phyloP scores from a whole-genome alignment of 2,888 invertebrate species.

The Hypercompe scribonia region DNA sequence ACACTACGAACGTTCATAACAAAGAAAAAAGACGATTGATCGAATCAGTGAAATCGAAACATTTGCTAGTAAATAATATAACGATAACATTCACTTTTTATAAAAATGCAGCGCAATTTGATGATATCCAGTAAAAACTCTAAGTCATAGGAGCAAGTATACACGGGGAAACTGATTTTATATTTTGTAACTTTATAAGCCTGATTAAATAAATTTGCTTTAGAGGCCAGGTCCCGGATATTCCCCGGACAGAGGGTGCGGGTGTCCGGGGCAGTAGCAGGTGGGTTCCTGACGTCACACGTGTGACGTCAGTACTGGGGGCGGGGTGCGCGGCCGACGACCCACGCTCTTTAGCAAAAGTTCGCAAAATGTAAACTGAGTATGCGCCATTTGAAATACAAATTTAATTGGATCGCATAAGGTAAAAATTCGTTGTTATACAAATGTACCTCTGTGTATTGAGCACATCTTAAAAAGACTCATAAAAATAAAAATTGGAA shows the following conservation, averaged over 20 bases:
- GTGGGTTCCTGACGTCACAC: conserved; percentile 76
- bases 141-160: conserved; percentile 34
- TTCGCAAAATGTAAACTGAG: conserved; percentile 46
- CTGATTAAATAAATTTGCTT: conserved; percentile 62
- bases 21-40: not conserved
- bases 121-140: conserved; percentile 20
- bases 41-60: not conserved
- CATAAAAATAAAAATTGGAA: conserved; percentile 25
- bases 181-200: conserved; percentile 48
- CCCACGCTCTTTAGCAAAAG: conserved; percentile 57
- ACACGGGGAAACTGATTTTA: conserved; percentile 41
- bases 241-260: conserved; percentile 51
- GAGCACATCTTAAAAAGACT: conserved; percentile 35
- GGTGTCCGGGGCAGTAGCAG: conserved; percentile 61
- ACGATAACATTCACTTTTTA: conserved; percentile 9
- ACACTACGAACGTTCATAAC: not conserved
- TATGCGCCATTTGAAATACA: conserved; percentile 31
- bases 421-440: conserved; percentile 32
- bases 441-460: conserved; percentile 19
- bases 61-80: not conserved
- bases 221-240: conserved; percentile 61
- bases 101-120: conserved; percentile 19
- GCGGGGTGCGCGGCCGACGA: conserved; percentile 75
- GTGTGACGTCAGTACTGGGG: conserved; percentile 76
- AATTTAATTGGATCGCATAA: conserved; percentile 26